phyloP scores from a whole-genome alignment of 2,888 invertebrate species.

The Tenthredo notha region DNA sequence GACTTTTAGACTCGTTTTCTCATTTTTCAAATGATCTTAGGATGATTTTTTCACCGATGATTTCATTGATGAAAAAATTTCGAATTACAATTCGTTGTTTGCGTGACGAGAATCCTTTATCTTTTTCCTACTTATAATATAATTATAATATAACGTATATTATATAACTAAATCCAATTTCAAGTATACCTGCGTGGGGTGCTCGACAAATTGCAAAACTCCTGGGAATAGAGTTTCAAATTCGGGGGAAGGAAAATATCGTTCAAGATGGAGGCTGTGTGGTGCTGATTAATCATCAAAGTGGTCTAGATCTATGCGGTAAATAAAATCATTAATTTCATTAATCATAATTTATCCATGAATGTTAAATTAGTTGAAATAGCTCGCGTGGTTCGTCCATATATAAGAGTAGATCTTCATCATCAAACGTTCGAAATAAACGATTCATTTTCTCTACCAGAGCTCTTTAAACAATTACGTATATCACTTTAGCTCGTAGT shows the following conservation, averaged over 20 bases:
- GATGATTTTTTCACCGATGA: neutral
- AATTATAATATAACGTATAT: neutral
- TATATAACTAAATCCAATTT: slow-evolving; percentile 47
- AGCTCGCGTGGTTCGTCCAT: neutral
- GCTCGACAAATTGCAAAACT: slow-evolving; percentile 81
- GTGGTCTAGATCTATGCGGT: slow-evolving; percentile 91
- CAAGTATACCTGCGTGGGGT: slow-evolving; percentile 86
- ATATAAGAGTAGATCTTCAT: neutral
- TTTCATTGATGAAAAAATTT: neutral
- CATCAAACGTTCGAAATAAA: neutral
- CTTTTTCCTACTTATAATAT: slow-evolving; percentile 13
- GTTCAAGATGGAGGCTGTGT: slow-evolving; percentile 88
- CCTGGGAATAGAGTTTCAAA: slow-evolving; percentile 85
- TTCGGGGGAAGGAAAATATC: slow-evolving; percentile 89
- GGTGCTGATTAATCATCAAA: slow-evolving; percentile 94
- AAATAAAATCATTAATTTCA: slow-evolving; percentile 68
- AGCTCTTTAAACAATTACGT: neutral
- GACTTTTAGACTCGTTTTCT: too few relatives aligned
- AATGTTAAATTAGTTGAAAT: neutral
- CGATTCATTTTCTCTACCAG: slow-evolving; percentile 3
- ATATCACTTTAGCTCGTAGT: neutral
- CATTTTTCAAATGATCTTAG: neutral
- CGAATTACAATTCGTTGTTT: slow-evolving; percentile 10
- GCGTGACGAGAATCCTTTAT: slow-evolving; percentile 30
- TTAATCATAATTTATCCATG: slow-evolving; percentile 44